Percentiles rank a stretch among this genome's conserved stretches.
These are phyloP conservation scores for Pipistrellus nathusii DNA, from an alignment of 2,797 vertebrate species.

Conservation along the genomic window DNA sequence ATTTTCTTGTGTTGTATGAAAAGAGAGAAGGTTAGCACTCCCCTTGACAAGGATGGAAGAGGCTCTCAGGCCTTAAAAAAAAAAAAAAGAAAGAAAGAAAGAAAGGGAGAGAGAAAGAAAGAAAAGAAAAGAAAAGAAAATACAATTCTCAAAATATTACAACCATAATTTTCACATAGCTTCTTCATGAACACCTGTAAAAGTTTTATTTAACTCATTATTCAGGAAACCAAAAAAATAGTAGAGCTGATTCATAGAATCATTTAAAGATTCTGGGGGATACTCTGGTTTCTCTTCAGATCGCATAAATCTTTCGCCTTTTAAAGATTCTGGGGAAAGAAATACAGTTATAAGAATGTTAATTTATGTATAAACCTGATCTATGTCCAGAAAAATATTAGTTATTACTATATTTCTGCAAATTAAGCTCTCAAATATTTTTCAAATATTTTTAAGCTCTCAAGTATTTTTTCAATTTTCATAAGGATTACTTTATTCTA, in stretches of 20 bases:
- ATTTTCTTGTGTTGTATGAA: not conserved
- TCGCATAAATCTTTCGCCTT: too few relatives aligned
- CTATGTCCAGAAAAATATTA: not conserved
- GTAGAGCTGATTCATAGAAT: not conserved
- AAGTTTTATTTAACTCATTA: slow-evolving; percentile 14
- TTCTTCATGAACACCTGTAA: not conserved
- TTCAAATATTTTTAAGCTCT: too few relatives aligned
- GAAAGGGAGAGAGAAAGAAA: too few relatives aligned
- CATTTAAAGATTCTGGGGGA: not conserved
- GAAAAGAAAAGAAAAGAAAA: not conserved
- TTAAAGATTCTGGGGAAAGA: not conserved
- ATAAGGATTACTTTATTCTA: not conserved
- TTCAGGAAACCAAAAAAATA: slow-evolving; percentile 34
- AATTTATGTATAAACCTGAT: slow-evolving; percentile 32
- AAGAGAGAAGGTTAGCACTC: too few relatives aligned
- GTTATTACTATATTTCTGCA: slow-evolving; percentile 27
- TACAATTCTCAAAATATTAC: slow-evolving; percentile 15
- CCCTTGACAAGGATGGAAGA: too few relatives aligned
- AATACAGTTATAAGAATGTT: not conserved
- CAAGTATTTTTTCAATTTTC: not conserved
- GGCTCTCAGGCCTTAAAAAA: too few relatives aligned
- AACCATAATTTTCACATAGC: not conserved
- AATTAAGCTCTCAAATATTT: slow-evolving; percentile 41
- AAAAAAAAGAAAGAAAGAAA: too few relatives aligned
- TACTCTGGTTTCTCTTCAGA: too few relatives aligned